Evolutionary conservation across 2,888 invertebrate species (phyloP), one percentile per base, ranked within the genome.

Genomic region (Thymelicus acteon): DNA sequence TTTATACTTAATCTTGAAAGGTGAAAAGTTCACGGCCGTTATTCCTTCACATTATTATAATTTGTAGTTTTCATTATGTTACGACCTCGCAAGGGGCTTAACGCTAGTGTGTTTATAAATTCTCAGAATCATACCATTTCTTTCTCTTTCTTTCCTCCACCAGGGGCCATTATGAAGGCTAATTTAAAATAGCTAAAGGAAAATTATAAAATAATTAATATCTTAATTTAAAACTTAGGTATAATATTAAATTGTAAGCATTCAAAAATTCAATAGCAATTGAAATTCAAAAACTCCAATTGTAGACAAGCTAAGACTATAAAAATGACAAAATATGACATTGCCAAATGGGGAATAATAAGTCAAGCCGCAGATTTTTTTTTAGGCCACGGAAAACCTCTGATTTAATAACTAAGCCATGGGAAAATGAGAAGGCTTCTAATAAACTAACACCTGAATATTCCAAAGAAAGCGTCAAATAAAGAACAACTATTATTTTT

Each of bases 121-220:
- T 52, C 19, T 52, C 19, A 52, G 7, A 19, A 52, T 15, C 49
- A 19, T 75, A 79, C 80, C 73, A 80, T 47, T 77, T 80, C 80
- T 67, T 79, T 79, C 40, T 57, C 57, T 57, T 80, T 79, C 19
- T 64, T 64, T 40, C 72, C 75, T 61, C 72, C 73, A 1, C 74
- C 73, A 2, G 63, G 63, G n/a, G 74, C 66, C 76, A 76, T 78
- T 54, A 12, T 74, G 10, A 61, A 31, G 19, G 7, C 7, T 15
- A 7, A 19, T n/a, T 52, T 15, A 52, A 19, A 52, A 52, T 19
- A 44, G 44, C 12, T 44, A 10, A 44, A 10, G 10, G 44, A 12
- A 12, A 44, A 8, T 44, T 10, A 52, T 19, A 52, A 19, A 52
- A 15, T 52, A 52, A 52, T 52, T 19, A 52, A 52, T 52, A 52